Evolutionary conservation across 1,140 invertebrate genomes (phyloP), one percentile per base, ranked within the genome.

Genomic region (Sminthurides bifidus): DNA sequence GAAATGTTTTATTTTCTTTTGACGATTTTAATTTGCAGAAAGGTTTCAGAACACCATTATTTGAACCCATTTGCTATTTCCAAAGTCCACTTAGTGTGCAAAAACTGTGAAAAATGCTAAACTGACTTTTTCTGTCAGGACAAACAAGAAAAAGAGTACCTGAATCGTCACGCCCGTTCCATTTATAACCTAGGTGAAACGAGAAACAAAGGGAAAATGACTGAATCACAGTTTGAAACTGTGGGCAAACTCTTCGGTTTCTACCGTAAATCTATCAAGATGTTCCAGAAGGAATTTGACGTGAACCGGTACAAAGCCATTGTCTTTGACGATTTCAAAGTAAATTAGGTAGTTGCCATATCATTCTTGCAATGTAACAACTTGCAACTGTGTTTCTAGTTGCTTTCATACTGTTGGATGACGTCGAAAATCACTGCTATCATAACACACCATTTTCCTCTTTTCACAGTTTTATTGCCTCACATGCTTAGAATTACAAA

Each of bases 181-280:
- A 10, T 48, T 6, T 48, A 48, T 19, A 48, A 48, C 19, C 30
- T 48, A 27, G 26, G 26, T 30, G 44, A 48, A 27, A 19, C 19
- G 12, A 23, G 44, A 19, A 48, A 27, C 24, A 26, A 30, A 19
- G 44, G 44, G 44, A 48, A 48, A 48, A 48, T 48, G 44, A 48
- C 44, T 27, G 14, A 27, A 15, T 27, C 31, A 6, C 46, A 49
- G 29, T 49, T 49, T 49, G 31, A 4, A n/a, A 49, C 35, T 15
- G 46, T 49, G 26, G 46, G 46, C 10, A 10, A 31, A 10, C 46
- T 49, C 6, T 35, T 49, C 19, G 46, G 46, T n/a, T 49, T 33
- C 35, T 27, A 49, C 12, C 19, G 35, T 6, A 23, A 31, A 17
- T 21, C 29, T 10, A 33, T 49, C 6, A 21, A 49, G 4, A 17